Evolutionary conservation across 2,888 invertebrate species (phyloP).

Genomic region (Tinea pellionella): DNA sequence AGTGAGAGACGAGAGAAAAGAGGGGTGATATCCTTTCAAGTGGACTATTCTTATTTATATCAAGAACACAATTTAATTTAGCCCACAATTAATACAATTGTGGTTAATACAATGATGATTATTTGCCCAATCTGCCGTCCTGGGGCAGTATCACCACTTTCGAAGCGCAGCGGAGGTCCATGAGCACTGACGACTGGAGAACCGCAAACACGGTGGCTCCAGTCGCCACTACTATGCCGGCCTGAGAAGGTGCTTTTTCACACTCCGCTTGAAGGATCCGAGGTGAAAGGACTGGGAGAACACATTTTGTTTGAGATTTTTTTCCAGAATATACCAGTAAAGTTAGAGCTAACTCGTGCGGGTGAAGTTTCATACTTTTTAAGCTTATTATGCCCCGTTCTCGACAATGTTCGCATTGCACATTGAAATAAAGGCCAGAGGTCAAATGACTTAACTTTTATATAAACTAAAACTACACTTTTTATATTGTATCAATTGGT

Average conservation of each 20-base stretch:
- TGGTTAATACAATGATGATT: no score
- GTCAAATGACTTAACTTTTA: constrained; percentile 2
- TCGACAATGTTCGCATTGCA: background rate
- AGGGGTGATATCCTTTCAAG: background rate
- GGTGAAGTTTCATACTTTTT: constrained; percentile 9
- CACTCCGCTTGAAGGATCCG: no score
- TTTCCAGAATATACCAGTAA: background rate
- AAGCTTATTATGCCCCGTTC: constrained; percentile 8
- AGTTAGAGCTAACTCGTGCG: background rate
- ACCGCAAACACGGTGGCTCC: no score
- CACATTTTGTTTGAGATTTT: background rate
- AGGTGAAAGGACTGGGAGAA: no score
- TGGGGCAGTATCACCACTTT: no score
- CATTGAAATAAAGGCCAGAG: background rate
- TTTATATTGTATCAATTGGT: no score
- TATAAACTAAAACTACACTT: background rate
- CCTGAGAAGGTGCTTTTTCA: no score
- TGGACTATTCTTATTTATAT: background rate
- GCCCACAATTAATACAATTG: background rate
- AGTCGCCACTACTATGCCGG: no score
- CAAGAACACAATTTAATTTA: background rate
- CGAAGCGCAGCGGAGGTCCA: no score
- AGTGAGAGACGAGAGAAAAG: background rate
- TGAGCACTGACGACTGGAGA: no score
- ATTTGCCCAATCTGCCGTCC: no score